phyloP scores from a whole-genome alignment of 1,140 invertebrate genomes.

The Aphis gossypii region DNA sequence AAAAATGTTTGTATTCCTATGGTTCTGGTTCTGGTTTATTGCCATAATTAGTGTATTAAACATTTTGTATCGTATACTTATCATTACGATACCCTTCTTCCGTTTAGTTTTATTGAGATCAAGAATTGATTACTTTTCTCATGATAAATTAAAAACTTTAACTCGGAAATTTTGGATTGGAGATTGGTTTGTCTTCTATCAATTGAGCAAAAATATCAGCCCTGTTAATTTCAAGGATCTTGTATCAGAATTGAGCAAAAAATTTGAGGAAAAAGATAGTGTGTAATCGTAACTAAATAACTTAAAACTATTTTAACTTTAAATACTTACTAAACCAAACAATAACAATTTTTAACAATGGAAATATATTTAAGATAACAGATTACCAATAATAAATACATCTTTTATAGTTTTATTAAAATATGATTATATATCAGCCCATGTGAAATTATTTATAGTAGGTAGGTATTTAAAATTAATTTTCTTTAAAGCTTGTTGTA shows the following conservation, averaged over 20 bases:
- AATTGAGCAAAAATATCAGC: background rate
- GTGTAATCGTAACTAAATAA: background rate
- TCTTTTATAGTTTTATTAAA: background rate
- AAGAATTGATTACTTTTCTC: background rate
- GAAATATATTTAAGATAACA: background rate
- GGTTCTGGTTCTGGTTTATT: background rate
- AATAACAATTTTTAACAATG: background rate
- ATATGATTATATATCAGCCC: background rate
- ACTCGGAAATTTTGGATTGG: background rate
- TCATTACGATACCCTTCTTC: background rate
- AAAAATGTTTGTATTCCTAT: background rate
- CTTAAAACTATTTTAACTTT: background rate
- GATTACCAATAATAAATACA: no score
- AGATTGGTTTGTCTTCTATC: background rate
- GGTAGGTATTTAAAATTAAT: conserved; percentile 42
- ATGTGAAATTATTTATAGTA: background rate
- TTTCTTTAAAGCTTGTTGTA: background rate
- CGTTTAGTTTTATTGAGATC: background rate
- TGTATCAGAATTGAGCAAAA: background rate
- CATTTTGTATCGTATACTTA: background rate
- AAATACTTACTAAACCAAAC: background rate
- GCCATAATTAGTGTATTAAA: background rate
- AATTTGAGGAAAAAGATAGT: background rate
- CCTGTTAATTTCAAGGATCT: background rate
- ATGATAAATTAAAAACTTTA: background rate